A percentile compares a stretch with the other conserved stretches of the same genome.
These are phyloP conservation scores for Nephrocerus scutellatus DNA, from an alignment of 2,888 invertebrate species.

Conservation along the genomic window DNA sequence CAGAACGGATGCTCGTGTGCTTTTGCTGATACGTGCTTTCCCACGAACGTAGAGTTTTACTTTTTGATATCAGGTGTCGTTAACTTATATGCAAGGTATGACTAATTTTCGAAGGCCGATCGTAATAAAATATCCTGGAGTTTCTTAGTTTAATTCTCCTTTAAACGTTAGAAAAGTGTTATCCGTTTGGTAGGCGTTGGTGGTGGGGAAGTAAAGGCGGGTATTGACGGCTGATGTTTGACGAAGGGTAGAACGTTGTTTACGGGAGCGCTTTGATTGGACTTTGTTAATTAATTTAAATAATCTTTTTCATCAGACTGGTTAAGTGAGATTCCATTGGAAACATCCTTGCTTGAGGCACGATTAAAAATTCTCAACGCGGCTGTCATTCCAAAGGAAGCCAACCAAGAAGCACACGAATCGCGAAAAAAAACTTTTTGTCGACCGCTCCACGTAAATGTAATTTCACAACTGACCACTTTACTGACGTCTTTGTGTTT, in stretches of 20 bases:
- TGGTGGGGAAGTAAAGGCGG: constrained; percentile 22
- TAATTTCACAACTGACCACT: too few relatives aligned
- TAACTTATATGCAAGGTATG: constrained; percentile 1
- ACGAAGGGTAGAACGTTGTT: constrained; percentile 28
- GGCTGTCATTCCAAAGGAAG: too few relatives aligned
- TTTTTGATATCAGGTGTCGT: too few relatives aligned
- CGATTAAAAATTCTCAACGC: too few relatives aligned
- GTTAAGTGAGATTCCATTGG: constrained; percentile 1
- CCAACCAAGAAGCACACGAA: too few relatives aligned
- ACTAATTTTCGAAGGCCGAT: constrained; percentile 25
- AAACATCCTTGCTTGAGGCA: constrained; percentile 11
- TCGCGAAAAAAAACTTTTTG: too few relatives aligned
- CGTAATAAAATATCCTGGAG: constrained; percentile 24
- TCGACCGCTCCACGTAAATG: too few relatives aligned
- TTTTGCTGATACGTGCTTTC: too few relatives aligned
- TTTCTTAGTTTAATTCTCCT: constrained; percentile 28
- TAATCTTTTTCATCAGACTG: constrained; percentile 26
- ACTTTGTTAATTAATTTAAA: constrained; percentile 24
- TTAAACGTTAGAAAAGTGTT: constrained; percentile 28
- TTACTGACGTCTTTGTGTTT: too few relatives aligned
- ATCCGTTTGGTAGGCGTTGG: constrained; percentile 27
- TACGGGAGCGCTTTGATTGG: constrained; percentile 22
- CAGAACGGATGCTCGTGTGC: too few relatives aligned
- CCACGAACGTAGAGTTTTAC: too few relatives aligned
- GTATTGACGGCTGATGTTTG: constrained; percentile 21